A percentile compares a stretch with the other conserved stretches of the same genome.
These are phyloP conservation scores for Eudiplozoon nipponicum DNA, from an alignment of 2,888 invertebrate species.

Conservation along the genomic window DNA sequence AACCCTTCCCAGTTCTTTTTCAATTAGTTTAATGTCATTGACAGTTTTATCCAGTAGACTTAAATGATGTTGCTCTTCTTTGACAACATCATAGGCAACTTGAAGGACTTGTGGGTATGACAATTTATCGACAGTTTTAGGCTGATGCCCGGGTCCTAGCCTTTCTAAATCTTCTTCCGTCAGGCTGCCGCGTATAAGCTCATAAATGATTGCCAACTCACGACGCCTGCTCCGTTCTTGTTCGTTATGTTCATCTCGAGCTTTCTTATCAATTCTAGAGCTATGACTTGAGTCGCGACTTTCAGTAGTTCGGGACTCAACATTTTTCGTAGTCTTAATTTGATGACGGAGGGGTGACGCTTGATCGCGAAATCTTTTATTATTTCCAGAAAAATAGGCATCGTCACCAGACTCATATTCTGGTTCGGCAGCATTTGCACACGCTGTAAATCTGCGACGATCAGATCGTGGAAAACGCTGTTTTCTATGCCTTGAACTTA, in stretches of 20 bases:
- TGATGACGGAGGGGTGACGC: too few relatives aligned
- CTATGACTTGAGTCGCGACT: neutral
- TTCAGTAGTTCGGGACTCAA: neutral
- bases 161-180: neutral
- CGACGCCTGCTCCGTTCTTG: neutral
- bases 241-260: slow-evolving; percentile 5
- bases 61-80: neutral
- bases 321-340: too few relatives aligned
- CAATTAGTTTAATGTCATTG: neutral
- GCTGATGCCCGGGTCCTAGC: neutral
- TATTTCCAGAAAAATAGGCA: too few relatives aligned
- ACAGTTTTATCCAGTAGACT: neutral
- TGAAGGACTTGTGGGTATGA: slow-evolving; percentile 3
- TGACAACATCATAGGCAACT: neutral
- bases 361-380: too few relatives aligned
- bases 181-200: neutral
- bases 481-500: too few relatives aligned
- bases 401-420: too few relatives aligned
- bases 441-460: too few relatives aligned
- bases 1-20: neutral
- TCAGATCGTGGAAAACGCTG: too few relatives aligned
- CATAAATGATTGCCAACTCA: slow-evolving; percentile 1
- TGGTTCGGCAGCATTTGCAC: too few relatives aligned
- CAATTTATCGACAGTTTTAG: neutral
- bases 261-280: neutral